phyloP scores from a whole-genome alignment of 1,140 invertebrate species.

The Pseudomyrmex pallidus region DNA sequence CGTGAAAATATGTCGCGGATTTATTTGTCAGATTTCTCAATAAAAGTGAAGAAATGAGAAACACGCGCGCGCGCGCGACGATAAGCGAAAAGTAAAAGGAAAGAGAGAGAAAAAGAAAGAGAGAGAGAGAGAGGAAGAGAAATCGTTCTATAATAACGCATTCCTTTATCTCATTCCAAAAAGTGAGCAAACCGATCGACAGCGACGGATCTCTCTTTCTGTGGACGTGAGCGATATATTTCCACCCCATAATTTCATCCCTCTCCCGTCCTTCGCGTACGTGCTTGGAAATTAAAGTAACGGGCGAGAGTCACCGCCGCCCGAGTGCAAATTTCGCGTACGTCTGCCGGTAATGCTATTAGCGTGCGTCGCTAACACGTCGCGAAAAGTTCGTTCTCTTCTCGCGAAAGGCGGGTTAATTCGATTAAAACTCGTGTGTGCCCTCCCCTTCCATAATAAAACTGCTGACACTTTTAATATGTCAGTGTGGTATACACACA shows the following conservation, averaged over 20 bases:
- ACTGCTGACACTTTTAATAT: conserved; percentile 64
- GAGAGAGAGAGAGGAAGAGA: background rate
- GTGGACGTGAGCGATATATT: conserved; percentile 44
- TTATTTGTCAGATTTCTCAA: conserved; percentile 20
- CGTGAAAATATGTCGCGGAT: conserved; percentile 10
- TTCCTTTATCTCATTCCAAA: conserved; percentile 34
- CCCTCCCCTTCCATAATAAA: conserved; percentile 29
- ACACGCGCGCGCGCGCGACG: conserved; percentile 23
- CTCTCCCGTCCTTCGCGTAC: conserved; percentile 28
- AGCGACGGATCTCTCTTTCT: conserved; percentile 45
- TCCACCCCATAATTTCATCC: conserved; percentile 55
- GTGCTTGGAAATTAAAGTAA: conserved; percentile 60
- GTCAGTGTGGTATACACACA: background rate
- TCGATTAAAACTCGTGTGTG: conserved; percentile 44
- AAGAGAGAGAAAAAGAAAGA: no score
- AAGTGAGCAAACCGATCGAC: conserved; percentile 55
- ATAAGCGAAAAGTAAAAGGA: conserved; percentile 26
- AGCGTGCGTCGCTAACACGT: conserved; percentile 59
- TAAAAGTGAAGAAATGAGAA: conserved; percentile 25
- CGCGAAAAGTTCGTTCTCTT: conserved; percentile 47
- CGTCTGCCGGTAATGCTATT: conserved; percentile 61
- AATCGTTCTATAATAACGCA: conserved; percentile 52
- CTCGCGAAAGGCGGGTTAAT: conserved; percentile 61
- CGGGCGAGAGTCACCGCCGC: conserved; percentile 16
- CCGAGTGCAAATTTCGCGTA: conserved; percentile 45